Evolutionary conservation across 2,797 vertebrate genomes (phyloP).

Genomic region (Furcifer pardalis): DNA sequence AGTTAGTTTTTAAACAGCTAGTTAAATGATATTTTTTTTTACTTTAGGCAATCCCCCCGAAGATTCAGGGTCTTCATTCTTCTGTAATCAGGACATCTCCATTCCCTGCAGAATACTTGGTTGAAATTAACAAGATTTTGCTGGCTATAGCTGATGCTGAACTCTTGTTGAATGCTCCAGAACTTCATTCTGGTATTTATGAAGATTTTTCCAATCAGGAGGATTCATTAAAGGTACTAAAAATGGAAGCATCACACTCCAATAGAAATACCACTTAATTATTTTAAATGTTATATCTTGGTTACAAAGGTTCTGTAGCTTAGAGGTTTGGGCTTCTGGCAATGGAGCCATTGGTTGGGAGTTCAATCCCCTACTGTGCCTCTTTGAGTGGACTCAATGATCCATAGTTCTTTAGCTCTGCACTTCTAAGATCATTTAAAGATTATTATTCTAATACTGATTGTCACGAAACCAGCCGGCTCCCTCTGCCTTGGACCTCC

Average conservation of each 20-base stretch:
- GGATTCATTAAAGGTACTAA: conserved; percentile 87
- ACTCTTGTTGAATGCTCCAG: conserved; percentile 87
- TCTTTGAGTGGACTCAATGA: no score
- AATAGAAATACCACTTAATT: background rate
- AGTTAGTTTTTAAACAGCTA: conserved; percentile 17
- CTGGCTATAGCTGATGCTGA: conserved; percentile 89
- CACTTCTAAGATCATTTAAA: no score
- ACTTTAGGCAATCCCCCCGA: conserved; percentile 66
- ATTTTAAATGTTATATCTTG: background rate
- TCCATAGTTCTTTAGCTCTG: no score
- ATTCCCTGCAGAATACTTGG: conserved; percentile 85
- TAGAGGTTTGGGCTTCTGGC: no score
- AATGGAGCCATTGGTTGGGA: no score
- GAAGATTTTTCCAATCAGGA: conserved; percentile 93
- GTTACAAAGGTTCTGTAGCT: no score
- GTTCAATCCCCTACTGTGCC: no score
- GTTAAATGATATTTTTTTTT: conserved; percentile 15
- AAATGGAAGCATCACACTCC: background rate
- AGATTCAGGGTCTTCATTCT: conserved; percentile 55
- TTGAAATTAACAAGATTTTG: conserved; percentile 92
- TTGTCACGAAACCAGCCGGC: no score
- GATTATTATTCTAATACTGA: no score
- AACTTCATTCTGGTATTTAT: conserved; percentile 85
- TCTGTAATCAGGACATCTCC: conserved; percentile 56
- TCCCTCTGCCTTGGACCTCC: no score